Evolutionary conservation across 2,888 invertebrate genomes (phyloP).

Genomic region (Coelinius sp.): DNA sequence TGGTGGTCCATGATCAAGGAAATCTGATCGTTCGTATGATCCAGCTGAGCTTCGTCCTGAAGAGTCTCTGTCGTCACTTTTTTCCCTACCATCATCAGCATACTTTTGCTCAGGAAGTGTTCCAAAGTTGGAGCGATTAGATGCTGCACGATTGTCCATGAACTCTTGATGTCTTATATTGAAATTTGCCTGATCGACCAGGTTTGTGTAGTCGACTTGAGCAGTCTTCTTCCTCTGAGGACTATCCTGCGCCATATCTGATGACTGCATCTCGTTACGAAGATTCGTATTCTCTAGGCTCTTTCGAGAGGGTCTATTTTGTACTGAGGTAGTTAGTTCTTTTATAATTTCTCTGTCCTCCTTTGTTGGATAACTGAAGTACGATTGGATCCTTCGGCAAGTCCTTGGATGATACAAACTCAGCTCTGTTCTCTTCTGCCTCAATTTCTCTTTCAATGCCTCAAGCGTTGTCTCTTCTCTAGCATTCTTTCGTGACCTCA

Average conservation of each 20-base stretch:
- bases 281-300: conserved; percentile 38
- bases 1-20: background rate
- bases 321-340: conserved; percentile 27
- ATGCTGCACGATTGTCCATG: conserved; percentile 42
- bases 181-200: conserved; percentile 26
- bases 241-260: background rate
- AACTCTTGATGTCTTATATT: conserved; percentile 43
- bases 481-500: conserved; percentile 30
- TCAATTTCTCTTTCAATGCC: conserved; percentile 52
- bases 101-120: background rate
- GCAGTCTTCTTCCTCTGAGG: background rate
- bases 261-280: conserved; percentile 4
- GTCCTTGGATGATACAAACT: conserved; percentile 57
- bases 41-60: background rate
- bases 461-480: conserved; percentile 50
- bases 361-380: conserved; percentile 44
- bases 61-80: background rate
- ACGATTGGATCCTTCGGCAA: conserved; percentile 53
- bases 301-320: conserved; percentile 12
- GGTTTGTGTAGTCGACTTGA: background rate
- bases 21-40: background rate
- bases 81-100: background rate
- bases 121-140: conserved; percentile 37
- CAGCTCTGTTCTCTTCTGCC: conserved; percentile 58
- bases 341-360: conserved; percentile 15